Base-by-base conservation (phyloP, 2,888 invertebrate species). In the Disparrhopalites patrizii region DNA sequence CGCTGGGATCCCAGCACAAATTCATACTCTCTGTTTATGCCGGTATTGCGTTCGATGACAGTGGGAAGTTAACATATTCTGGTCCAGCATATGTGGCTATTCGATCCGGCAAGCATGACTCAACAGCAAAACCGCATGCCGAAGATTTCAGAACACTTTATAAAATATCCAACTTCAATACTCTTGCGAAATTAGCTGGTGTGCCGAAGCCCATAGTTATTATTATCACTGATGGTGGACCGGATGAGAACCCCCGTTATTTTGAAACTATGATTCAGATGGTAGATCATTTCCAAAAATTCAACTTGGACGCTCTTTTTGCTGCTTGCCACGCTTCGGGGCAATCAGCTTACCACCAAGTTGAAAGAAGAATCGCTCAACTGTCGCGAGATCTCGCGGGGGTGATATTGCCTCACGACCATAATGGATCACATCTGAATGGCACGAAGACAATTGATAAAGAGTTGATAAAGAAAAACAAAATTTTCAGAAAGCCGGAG, bases 1-100 rank as follows among this genome's bases (percentile, higher is more conserved):
- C 76, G 3, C 69, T 77, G 4, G 77, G 77, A 0, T 69, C 66
- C 28, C 50, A 68, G 3, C 78, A 78, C 63, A 77, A 77, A 64
- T 68, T 78, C 1, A 77, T 77, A 50, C 77, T 77, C 2, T 75
- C 75, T 25, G 77, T 78, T 2, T 77, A 77, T 73, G 78, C 76
- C 18, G 72, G 61, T 5, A 27, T 38, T 15, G 25, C 54, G 8
- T 18, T 4, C 10, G 18, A 23, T 33, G 43, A 43, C 7, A 31
- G 27, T 3, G 30, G n/a, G 43, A 43, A 43, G 25, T 77, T 80
- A 36, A 56, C 74, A 31, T 79, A 78, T 66, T 77, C 76, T 63
- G 81, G 80, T 13, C 80, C 81, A 61, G 81, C 80, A 58, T 79
- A 78, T 72, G 75, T 81, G 33, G 77, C 78, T n/a, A 77, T 80